Evolutionary conservation across 2,113 vertebrate species (phyloP).

Genomic region (Oncorhynchus clarkii): DNA sequence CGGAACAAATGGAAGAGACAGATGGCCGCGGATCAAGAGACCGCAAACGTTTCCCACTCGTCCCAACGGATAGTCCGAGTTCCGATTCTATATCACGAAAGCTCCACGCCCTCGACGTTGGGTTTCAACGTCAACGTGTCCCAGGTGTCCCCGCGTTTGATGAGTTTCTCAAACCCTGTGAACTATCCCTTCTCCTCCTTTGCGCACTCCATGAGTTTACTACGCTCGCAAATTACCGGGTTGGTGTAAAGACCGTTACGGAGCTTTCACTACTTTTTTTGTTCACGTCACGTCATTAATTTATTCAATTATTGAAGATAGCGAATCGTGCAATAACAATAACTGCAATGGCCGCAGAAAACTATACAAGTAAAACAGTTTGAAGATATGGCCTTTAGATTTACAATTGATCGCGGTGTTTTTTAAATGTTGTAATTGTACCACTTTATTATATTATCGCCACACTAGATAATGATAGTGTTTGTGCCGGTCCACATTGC

Average conservation of each 20-base stretch:
- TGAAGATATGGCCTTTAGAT: constrained; percentile 31
- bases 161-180: constrained; percentile 77
- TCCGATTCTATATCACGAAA: constrained; percentile 90
- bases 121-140: constrained; percentile 77
- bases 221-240: constrained; percentile 88
- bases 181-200: constrained; percentile 84
- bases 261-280: not conserved
- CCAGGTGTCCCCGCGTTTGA: constrained; percentile 73
- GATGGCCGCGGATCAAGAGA: constrained; percentile 85
- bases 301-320: not conserved
- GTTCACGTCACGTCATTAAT: not conserved
- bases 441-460: not conserved
- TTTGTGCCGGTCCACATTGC: not conserved
- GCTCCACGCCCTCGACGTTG: constrained; percentile 65
- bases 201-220: constrained; percentile 79
- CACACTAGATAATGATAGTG: constrained; percentile 10
- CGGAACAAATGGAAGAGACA: constrained; percentile 93
- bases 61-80: constrained; percentile 87
- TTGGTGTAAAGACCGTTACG: constrained; percentile 74
- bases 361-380: not conserved
- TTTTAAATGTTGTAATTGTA: constrained; percentile 8
- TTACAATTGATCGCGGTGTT: constrained; percentile 10
- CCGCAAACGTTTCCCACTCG: constrained; percentile 77
- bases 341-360: constrained; percentile 37
- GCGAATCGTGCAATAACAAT: constrained; percentile 69